Evolutionary conservation across 1,140 invertebrate species (phyloP), one percentile per base, ranked within the genome.

Genomic region (Halotydeus destructor): DNA sequence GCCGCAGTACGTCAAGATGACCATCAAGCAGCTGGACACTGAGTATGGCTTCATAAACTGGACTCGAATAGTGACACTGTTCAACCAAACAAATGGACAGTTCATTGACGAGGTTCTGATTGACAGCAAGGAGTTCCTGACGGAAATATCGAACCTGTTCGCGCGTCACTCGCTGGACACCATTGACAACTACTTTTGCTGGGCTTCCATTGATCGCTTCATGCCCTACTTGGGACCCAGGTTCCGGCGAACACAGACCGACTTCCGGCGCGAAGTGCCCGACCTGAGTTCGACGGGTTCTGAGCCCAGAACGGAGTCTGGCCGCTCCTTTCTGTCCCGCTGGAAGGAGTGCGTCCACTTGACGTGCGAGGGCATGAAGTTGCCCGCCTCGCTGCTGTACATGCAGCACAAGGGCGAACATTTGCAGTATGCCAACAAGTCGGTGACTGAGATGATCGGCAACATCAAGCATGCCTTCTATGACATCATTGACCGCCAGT

Each of bases 401-500:
- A 60, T 70, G 5, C 45, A 54, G 4, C 24, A 39, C 18, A 53
- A 61, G 35, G 51, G 64, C 41, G 57, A 63, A 46, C 66, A 67
- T 46, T 55, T 63, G 34, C 56, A 61, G 41, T 47, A 54, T 16
- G 60, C 60, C 1, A 64, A 64, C 49, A 50, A 56, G 26, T 39
- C 70, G 64, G 62, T 68, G 2, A 52, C 66, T 35, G 54, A 63
- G 22, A 65, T 76, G 55, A 71, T 75, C 45, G 57, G 64, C 27
- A 62, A 65, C 23, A 63, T 75, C 19, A 66, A 70, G 47, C 55
- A 66, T 24, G 66, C 72, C 2, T 65, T 76, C 41, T 64, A 67
- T 26, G 59, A 64, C 11, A 59, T 70, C 4, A 61, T 76, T 30
- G 51, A 63, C 27, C 56, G 64, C 25, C 66, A 70, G 34, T 58